A percentile compares a stretch with the other conserved stretches of the same genome.
Conservation (phyloP, 2,797 vertebrate species). For the Chelidonichthys spinosus region DNA sequence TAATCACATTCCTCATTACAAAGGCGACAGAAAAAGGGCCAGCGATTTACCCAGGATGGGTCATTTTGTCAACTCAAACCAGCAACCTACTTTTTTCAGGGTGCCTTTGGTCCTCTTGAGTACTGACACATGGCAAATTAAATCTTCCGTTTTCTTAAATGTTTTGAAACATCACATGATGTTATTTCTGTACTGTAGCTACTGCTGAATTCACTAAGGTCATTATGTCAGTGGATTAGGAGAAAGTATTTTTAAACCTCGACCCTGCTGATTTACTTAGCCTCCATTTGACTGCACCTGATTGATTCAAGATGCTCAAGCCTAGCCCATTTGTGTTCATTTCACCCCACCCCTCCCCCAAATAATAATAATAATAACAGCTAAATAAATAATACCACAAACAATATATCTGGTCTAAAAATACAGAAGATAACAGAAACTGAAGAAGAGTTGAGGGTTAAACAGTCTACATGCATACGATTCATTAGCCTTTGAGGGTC, state of each 20-base stretch:
- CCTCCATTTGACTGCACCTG: background rate
- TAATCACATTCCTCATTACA: constrained; percentile 80
- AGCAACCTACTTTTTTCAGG: constrained; percentile 12
- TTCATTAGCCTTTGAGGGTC: background rate
- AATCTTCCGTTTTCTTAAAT: too few relatives aligned
- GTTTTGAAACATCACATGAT: too few relatives aligned
- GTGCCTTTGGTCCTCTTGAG: constrained; percentile 11
- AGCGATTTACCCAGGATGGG: constrained; percentile 56
- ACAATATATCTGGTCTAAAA: background rate
- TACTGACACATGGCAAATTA: background rate
- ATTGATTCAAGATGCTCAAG: background rate
- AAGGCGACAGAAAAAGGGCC: constrained; percentile 54
- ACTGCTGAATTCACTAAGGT: constrained; percentile 1
- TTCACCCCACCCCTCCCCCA: background rate
- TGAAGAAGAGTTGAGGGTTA: background rate
- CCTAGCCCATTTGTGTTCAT: background rate
- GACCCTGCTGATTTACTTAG: background rate
- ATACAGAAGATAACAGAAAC: background rate
- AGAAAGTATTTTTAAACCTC: background rate
- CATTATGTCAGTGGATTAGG: background rate
- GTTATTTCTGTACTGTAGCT: background rate
- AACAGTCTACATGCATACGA: background rate
- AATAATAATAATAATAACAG: background rate
- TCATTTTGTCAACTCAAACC: constrained; percentile 52
- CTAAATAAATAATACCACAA: background rate